phyloP scores from a whole-genome alignment of 2,888 invertebrate species.

The Lepidochrysops patricia region DNA sequence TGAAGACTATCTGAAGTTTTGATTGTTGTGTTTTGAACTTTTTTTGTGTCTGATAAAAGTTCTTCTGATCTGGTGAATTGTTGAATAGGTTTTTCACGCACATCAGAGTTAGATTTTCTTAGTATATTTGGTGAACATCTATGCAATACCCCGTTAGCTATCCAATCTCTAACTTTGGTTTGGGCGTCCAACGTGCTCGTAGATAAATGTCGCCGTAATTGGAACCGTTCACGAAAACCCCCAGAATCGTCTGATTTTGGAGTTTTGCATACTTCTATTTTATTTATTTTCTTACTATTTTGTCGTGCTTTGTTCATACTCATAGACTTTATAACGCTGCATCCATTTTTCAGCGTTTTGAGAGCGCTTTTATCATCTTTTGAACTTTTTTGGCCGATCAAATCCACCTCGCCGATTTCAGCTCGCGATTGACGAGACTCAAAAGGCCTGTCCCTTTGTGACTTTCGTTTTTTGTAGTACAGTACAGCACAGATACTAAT shows the following conservation, averaged over 20 bases:
- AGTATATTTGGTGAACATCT: slow-evolving; percentile 80
- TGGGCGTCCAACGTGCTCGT: slow-evolving; percentile 89
- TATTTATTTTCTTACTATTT: slow-evolving; percentile 69
- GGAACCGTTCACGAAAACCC: slow-evolving; percentile 75
- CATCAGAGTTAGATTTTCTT: slow-evolving; percentile 64
- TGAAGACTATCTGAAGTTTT: slow-evolving; percentile 34
- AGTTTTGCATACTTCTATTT: slow-evolving; percentile 71
- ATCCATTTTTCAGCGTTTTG: slow-evolving; percentile 66
- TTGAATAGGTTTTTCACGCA: slow-evolving; percentile 47
- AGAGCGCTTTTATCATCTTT: slow-evolving; percentile 63
- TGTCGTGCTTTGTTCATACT: slow-evolving; percentile 66
- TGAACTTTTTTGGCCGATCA: slow-evolving; percentile 60
- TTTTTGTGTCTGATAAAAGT: slow-evolving; percentile 50
- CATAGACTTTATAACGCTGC: slow-evolving; percentile 75
- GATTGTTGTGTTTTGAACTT: slow-evolving; percentile 34
- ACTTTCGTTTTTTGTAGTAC: slow-evolving; percentile 78
- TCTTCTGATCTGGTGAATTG: slow-evolving; percentile 65
- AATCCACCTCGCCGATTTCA: slow-evolving; percentile 64
- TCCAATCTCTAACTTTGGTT: slow-evolving; percentile 91
- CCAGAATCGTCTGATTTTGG: slow-evolving; percentile 72
- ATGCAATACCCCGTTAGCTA: slow-evolving; percentile 84
- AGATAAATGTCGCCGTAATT: slow-evolving; percentile 81
- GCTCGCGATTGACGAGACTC: slow-evolving; percentile 67
- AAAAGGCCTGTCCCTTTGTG: slow-evolving; percentile 64
- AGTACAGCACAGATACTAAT: slow-evolving; percentile 79